Evolutionary conservation across 2,113 vertebrate genomes (phyloP).

Genomic region (Dipodomys merriami): DNA sequence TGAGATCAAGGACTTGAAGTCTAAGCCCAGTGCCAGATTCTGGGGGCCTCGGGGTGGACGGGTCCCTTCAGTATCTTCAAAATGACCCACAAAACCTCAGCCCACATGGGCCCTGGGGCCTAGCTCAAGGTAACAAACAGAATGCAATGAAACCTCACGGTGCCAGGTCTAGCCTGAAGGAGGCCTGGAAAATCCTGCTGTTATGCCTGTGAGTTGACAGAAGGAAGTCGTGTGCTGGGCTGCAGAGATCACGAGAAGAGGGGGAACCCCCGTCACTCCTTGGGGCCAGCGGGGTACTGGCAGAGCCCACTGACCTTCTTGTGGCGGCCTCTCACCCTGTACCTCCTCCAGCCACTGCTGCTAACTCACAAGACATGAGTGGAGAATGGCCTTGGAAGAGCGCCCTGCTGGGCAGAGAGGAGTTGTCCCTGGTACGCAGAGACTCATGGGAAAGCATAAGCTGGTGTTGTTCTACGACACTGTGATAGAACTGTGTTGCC

Average conservation of each 20-base stretch:
- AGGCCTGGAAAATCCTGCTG: not conserved
- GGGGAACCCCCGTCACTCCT: no score
- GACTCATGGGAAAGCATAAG: not conserved
- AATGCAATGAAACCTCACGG: rapidly evolving
- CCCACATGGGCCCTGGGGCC: not conserved
- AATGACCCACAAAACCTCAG: not conserved
- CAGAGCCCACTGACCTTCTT: no score
- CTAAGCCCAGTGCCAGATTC: not conserved
- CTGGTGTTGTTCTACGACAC: not conserved
- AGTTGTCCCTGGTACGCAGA: no score
- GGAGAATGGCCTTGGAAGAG: rapidly evolving
- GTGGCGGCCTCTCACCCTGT: rapidly evolving
- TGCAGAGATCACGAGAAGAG: not conserved
- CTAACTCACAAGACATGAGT: rapidly evolving
- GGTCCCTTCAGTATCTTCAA: not conserved
- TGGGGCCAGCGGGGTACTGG: no score
- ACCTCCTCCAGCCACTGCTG: not conserved
- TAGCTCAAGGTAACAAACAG: rapidly evolving
- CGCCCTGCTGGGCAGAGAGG: not conserved
- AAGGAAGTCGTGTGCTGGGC: rapidly evolving
- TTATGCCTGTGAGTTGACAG: rapidly evolving
- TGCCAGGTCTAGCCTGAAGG: rapidly evolving
- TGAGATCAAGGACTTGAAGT: not conserved
- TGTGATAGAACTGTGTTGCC: not conserved
- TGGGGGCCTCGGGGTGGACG: not conserved